These are phyloP conservation scores for Pteropus rufus DNA, from an alignment of 2,797 vertebrate genomes.

Conservation along the genomic window DNA sequence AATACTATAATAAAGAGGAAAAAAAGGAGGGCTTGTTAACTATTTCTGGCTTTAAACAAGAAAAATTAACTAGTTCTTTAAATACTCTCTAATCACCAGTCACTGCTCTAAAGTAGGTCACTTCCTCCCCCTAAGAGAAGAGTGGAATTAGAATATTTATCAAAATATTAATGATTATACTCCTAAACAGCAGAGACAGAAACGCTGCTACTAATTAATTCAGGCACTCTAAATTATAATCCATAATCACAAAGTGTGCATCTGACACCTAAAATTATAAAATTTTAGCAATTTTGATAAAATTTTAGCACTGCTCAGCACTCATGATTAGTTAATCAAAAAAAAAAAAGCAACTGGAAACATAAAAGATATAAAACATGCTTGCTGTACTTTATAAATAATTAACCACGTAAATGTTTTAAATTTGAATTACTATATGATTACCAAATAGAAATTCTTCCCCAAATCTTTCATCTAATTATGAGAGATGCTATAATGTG, in stretches of 20 bases:
- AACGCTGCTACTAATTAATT: constrained; percentile 32
- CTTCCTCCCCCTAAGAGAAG: background rate
- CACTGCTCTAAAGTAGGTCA: background rate
- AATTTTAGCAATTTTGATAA: constrained; percentile 16
- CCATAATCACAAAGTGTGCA: background rate
- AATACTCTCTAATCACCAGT: background rate
- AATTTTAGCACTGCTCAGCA: background rate
- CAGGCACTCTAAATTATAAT: constrained; percentile 55
- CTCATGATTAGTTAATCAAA: background rate
- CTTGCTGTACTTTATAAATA: background rate
- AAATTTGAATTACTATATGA: constrained; percentile 33
- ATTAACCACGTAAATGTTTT: constrained; percentile 48
- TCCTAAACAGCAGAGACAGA: constrained; percentile 7
- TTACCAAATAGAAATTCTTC: constrained; percentile 47
- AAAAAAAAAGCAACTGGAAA: constrained; percentile 1
- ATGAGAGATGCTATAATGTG: background rate
- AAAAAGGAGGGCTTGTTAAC: background rate
- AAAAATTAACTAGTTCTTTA: background rate
- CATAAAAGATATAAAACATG: background rate
- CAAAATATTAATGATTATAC: constrained; percentile 10
- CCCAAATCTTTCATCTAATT: constrained; percentile 35
- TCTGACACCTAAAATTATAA: background rate
- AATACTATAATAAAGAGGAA: background rate
- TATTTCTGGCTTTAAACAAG: background rate
- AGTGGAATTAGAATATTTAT: background rate